These are phyloP conservation scores for Drosophila anomelani DNA, from an alignment of 2,888 invertebrate genomes.

Conservation along the genomic window DNA sequence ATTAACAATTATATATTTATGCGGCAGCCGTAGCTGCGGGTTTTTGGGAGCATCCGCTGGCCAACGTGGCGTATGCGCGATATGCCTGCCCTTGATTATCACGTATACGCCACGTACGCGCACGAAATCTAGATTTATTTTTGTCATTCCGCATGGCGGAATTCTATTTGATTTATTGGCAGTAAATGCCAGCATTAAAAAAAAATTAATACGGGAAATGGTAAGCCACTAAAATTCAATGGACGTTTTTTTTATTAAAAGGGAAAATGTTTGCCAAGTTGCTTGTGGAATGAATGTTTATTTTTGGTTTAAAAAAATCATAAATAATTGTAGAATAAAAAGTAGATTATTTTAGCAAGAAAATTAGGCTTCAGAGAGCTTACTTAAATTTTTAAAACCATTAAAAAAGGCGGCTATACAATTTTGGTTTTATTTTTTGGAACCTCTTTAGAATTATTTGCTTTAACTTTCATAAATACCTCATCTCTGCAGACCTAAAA, in stretches of 20 bases:
- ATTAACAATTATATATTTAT: constrained; percentile 52
- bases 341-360: neutral
- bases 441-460: neutral
- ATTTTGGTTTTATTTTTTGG: no score
- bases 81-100: constrained; percentile 31
- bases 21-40: neutral
- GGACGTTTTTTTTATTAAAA: neutral
- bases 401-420: no score
- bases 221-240: neutral
- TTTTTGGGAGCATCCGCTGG: constrained; percentile 16
- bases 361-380: no score
- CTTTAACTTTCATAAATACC: neutral
- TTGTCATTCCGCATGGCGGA: neutral
- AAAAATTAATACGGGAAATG: neutral
- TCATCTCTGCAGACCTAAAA: neutral
- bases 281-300: neutral
- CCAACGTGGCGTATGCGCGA: constrained; percentile 31
- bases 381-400: neutral
- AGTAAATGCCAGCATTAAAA: neutral
- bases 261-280: neutral
- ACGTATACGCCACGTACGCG: constrained; percentile 40
- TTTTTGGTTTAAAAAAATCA: neutral
- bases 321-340: neutral
- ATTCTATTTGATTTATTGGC: neutral
- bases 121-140: constrained; percentile 23